Percentiles rank a stretch among this genome's conserved stretches.
Evolutionary conservation across 2,113 vertebrate genomes (phyloP).

Genomic region (Notarius lentiginosus): DNA sequence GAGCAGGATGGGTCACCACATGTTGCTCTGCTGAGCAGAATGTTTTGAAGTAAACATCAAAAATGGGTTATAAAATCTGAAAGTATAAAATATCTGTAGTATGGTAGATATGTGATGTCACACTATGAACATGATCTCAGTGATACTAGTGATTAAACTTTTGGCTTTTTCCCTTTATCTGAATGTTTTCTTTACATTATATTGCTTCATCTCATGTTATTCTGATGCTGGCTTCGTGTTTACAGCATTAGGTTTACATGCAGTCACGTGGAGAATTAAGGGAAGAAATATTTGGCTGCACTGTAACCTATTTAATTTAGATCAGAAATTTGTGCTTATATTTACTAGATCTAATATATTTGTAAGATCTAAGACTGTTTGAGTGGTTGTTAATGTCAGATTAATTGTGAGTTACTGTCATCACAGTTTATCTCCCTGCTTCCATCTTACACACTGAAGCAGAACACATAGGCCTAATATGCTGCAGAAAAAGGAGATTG

Average conservation of each 20-base stretch:
- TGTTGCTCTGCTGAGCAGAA: background rate
- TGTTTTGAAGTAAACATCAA: background rate
- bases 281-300: background rate
- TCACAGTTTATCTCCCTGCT: background rate
- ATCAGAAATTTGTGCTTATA: background rate
- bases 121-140: background rate
- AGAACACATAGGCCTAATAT: slow-evolving; percentile 28
- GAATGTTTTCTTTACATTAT: background rate
- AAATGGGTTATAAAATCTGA: background rate
- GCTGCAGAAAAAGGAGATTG: slow-evolving; percentile 2
- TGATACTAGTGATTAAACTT: background rate
- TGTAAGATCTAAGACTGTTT: background rate
- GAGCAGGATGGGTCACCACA: background rate
- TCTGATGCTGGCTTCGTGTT: background rate
- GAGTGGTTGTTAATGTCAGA: background rate
- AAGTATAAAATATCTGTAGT: background rate
- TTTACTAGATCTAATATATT: background rate
- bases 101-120: background rate
- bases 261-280: background rate
- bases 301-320: background rate
- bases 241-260: background rate
- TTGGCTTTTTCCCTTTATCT: background rate
- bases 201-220: background rate
- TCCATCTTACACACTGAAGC: background rate
- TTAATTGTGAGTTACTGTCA: background rate